Evolutionary conservation across 2,888 invertebrate genomes (phyloP).

Genomic region (Lamellibrachia columna): DNA sequence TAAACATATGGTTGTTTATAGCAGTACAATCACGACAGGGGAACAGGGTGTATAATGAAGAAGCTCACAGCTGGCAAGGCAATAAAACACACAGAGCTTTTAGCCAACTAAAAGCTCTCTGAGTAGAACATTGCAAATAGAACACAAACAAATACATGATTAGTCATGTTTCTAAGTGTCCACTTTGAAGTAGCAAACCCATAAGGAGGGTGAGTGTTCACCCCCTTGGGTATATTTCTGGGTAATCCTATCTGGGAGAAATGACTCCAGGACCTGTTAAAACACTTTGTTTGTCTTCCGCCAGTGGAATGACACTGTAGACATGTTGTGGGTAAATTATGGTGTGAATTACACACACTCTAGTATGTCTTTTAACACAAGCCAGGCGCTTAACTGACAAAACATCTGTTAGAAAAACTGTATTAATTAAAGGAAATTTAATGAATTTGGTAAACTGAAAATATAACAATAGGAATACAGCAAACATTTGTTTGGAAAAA

Average conservation of each 20-base stretch:
- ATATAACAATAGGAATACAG: neutral
- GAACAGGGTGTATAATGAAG: neutral
- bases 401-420: neutral
- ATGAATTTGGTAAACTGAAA: too few relatives aligned
- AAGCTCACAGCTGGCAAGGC: neutral
- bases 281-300: conserved; percentile 3
- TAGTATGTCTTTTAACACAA: neutral
- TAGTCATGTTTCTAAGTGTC: conserved; percentile 16
- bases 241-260: neutral
- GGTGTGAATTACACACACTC: neutral
- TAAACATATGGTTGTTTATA: too few relatives aligned
- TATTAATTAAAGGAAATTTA: too few relatives aligned
- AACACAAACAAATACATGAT: neutral
- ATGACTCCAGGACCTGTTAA: neutral
- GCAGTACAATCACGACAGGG: too few relatives aligned
- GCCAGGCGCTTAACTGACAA: neutral
- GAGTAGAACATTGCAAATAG: neutral
- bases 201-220: conserved; percentile 16
- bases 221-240: neutral
- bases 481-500: too few relatives aligned
- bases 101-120: neutral
- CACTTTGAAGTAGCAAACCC: neutral
- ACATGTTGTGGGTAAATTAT: neutral
- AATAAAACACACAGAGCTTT: neutral
- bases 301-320: neutral